A percentile compares a stretch with the other conserved stretches of the same genome.
phyloP scores from a whole-genome alignment of 2,888 invertebrate species.

The Synergus itoensis region DNA sequence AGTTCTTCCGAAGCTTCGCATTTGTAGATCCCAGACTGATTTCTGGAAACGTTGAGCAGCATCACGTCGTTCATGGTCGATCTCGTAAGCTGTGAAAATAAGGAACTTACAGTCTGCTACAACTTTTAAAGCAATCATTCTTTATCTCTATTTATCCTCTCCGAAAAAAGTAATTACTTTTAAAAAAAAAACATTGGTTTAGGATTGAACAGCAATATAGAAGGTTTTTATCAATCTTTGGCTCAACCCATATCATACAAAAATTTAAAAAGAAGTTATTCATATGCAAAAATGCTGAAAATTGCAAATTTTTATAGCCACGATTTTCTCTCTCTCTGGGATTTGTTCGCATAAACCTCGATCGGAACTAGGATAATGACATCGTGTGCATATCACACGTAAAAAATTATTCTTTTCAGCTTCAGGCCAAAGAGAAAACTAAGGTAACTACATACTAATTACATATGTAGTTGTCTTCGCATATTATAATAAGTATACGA shows the following conservation, averaged over 20 bases:
- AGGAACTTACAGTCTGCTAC: conserved; percentile 9
- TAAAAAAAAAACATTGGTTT: neutral
- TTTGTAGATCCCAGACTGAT: conserved; percentile 85
- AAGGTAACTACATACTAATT: neutral
- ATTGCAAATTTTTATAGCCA: neutral
- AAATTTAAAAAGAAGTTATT: neutral
- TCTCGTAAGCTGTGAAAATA: conserved; percentile 80
- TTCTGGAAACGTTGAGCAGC: conserved; percentile 83
- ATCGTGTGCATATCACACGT: neutral
- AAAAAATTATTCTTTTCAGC: neutral
- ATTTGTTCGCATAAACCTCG: neutral
- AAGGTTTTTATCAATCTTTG: neutral
- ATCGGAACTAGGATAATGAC: neutral
- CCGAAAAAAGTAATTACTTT: neutral
- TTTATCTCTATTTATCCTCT: neutral
- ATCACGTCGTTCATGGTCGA: conserved; percentile 85
- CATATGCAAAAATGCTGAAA: neutral
- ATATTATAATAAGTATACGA: too few relatives aligned
- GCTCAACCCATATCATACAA: neutral
- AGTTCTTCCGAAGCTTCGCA: conserved; percentile 88
- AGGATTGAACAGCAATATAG: neutral
- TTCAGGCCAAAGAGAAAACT: neutral
- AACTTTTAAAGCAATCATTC: neutral
- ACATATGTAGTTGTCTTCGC: too few relatives aligned
- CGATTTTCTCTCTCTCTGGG: neutral